Evolutionary conservation across 2,113 vertebrate genomes (phyloP).

Genomic region (Rostratula benghalensis): DNA sequence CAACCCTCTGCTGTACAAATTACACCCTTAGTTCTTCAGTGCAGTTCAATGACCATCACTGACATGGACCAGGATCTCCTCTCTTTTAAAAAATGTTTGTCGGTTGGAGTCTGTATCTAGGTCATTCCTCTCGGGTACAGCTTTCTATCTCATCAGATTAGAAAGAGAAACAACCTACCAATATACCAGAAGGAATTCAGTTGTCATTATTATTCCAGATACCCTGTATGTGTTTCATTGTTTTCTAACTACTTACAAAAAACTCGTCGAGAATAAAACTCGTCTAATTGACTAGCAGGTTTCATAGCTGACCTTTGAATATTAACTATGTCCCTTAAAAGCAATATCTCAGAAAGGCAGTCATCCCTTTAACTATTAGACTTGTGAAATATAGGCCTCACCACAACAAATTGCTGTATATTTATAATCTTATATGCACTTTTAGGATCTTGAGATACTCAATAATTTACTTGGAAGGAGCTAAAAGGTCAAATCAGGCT

Average conservation of each 20-base stretch:
- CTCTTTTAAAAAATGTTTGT: conserved; percentile 32
- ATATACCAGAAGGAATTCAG: conserved; percentile 9
- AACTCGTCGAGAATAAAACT: background rate
- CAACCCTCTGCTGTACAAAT: background rate
- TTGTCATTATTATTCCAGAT: background rate
- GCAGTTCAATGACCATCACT: conserved; percentile 12
- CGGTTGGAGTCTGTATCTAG: conserved; percentile 24
- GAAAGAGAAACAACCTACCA: background rate
- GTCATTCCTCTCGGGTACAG: conserved; percentile 15
- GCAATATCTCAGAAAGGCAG: background rate
- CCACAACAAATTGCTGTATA: background rate
- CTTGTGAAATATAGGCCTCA: background rate
- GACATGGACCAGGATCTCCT: conserved; percentile 1
- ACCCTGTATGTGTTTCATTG: background rate
- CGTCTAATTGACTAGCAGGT: background rate
- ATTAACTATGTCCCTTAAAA: background rate
- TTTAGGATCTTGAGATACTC: background rate
- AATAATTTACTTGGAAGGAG: background rate
- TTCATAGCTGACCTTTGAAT: background rate
- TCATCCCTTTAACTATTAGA: background rate
- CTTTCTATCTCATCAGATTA: conserved; percentile 26
- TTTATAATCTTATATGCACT: background rate
- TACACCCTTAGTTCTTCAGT: background rate
- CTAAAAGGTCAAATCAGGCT: background rate
- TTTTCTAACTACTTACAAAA: background rate